These are phyloP conservation scores for Calliscelio sp. DNA, from an alignment of 2,888 invertebrate species.

Conservation along the genomic window DNA sequence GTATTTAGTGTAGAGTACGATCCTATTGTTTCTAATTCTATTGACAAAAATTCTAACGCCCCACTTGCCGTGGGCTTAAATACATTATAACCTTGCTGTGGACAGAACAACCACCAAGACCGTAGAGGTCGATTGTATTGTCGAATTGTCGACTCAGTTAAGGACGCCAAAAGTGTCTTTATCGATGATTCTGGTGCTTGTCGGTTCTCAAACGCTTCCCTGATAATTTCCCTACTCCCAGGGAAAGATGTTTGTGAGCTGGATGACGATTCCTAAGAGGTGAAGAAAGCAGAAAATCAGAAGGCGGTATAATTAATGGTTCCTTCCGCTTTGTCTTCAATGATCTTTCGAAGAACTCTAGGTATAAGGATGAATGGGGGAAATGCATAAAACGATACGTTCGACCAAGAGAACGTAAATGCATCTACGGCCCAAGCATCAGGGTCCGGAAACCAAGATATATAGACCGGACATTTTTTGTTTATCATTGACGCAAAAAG, in stretches of 20 bases:
- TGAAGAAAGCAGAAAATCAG: neutral
- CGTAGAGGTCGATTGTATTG: conserved; percentile 5
- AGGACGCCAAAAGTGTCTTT: neutral
- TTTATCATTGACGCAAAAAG: neutral
- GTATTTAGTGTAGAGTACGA: neutral
- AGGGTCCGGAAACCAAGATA: no score
- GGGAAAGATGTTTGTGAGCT: conserved; percentile 15
- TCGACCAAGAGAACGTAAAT: no score
- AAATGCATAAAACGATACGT: neutral
- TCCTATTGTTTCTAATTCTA: neutral
- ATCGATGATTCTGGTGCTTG: neutral
- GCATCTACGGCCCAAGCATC: no score
- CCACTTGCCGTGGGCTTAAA: no score
- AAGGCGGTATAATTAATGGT: no score
- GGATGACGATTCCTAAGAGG: conserved; percentile 16
- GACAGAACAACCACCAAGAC: no score
- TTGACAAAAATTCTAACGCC: neutral
- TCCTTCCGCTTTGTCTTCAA: neutral
- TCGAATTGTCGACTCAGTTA: neutral
- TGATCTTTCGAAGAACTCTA: neutral
- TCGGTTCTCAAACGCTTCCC: neutral
- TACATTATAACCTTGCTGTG: no score
- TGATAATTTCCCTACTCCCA: conserved; percentile 12
- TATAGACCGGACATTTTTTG: neutral
- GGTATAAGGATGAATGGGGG: no score